A percentile compares a stretch with the other conserved stretches of the same genome.
Evolutionary conservation across 2,113 vertebrate species (phyloP).

Genomic region (Dolichotis patagonum): DNA sequence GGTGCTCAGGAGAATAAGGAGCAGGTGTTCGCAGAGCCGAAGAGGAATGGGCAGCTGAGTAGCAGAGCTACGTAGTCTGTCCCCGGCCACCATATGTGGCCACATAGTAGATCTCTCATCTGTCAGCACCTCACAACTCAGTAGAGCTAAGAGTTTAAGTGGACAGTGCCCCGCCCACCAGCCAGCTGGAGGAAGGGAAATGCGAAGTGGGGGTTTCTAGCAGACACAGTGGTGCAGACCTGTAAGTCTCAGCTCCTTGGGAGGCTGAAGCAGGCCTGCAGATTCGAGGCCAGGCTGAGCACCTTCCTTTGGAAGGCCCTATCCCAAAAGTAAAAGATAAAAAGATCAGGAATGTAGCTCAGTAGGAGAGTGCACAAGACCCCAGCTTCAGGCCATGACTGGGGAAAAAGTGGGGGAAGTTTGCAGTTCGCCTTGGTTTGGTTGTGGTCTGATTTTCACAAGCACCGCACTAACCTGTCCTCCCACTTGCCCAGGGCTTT

Average conservation of each 20-base stretch:
- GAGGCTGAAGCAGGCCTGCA: not conserved
- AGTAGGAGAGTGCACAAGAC: not conserved
- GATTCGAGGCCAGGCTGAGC: not conserved
- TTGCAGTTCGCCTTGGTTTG: not conserved
- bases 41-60: conserved; percentile 15
- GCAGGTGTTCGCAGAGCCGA: conserved; percentile 13
- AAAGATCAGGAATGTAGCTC: not conserved
- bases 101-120: not conserved
- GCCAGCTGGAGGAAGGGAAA: not conserved
- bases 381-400: not conserved
- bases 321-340: not conserved
- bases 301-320: not conserved
- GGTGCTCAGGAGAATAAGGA: conserved; percentile 55
- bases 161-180: not conserved
- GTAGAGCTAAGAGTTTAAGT: not conserved
- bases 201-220: no score
- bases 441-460: not conserved
- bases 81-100: not conserved
- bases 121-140: conserved; percentile 34
- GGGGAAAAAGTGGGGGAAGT: not conserved
- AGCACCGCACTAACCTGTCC: not conserved
- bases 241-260: not conserved
- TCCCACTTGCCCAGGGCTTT: conserved; percentile 89
- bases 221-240: not conserved
- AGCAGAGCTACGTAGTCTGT: not conserved